Evolutionary conservation across 1,140 invertebrate genomes (phyloP), one percentile per base, ranked within the genome.

Genomic region (Cydia fagiglandana): DNA sequence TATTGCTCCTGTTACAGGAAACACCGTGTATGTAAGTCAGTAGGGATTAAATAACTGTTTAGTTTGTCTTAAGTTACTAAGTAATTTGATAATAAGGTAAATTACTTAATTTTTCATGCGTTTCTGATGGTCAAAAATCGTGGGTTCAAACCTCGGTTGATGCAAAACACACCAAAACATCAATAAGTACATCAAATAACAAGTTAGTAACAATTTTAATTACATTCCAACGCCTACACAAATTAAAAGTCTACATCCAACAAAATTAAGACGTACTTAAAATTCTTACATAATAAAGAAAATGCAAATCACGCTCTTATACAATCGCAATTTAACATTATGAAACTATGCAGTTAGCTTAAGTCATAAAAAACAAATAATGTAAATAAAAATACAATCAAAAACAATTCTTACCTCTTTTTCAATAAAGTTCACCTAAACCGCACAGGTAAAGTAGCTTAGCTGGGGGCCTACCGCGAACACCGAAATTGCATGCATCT

Each of bases 231-330:
- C 38, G 38, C 38, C 38, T n/a, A n/a, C 47, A 50, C 47, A 15
- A 50, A 50, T 50, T 41, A 41, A 10, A 41, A 61, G 9, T 61
- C 56, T 61, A 24, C 56, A 61, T 61, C 56, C 17, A 61, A 13
- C 17, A 61, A 13, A 61, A 24, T 61, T 61, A 61, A 61, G 17
- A 61, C 24, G 56, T 61, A 61, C 56, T 47, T 61, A 24, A 61
- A 61, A 24, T 24, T 1, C 10, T 24, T 61, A 24, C 56, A 24
- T 61, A 61, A 61, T 61, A 24, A 61, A 61, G 20, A 61, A 61
- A 61, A 61, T 24, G 56, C 56, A 61, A 61, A 61, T 61, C 17
- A 61, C 10, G 56, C 20, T 61, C 4, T 61, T 61, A 24, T 24
- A 61, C 56, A 20, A 61, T 61, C 56, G 6, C 2, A 61, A 24